These are phyloP conservation scores for Mirza zaza DNA, from an alignment of 2,113 vertebrate species.

Conservation along the genomic window DNA sequence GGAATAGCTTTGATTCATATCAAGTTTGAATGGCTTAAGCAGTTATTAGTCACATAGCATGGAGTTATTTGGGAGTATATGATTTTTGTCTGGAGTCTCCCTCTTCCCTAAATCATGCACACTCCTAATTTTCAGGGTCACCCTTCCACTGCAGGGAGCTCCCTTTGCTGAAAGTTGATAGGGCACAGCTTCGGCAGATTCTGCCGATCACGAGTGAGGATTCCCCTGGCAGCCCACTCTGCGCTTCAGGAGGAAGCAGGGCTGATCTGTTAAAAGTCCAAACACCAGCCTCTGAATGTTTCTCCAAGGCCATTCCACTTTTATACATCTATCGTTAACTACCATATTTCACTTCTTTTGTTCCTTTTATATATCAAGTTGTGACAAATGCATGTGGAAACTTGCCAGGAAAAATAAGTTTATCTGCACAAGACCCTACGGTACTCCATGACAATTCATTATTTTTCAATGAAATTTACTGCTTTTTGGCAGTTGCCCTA, in stretches of 20 bases:
- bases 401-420: conserved; percentile 83
- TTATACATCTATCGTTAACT: background rate
- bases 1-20: conserved; percentile 64
- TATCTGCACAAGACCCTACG: conserved; percentile 81
- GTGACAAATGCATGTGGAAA: conserved; percentile 81
- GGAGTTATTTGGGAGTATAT: background rate
- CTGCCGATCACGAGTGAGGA: background rate
- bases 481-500: conserved; percentile 82
- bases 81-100: background rate
- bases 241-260: background rate
- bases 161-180: conserved; percentile 21
- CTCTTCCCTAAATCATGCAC: conserved; percentile 25
- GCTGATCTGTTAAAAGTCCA: background rate
- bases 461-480: conserved; percentile 88
- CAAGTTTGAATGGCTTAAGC: conserved; percentile 13
- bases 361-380: conserved; percentile 69
- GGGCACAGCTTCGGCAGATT: background rate
- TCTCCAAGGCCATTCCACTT: conserved; percentile 50
- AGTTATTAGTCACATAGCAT: background rate
- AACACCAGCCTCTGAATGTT: background rate
- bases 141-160: background rate
- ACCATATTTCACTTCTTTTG: conserved; percentile 53
- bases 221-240: background rate
- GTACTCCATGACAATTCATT: conserved; percentile 85
- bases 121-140: background rate